phyloP scores from a whole-genome alignment of 2,113 vertebrate species.

The Pseudolaguvia tuberculata region DNA sequence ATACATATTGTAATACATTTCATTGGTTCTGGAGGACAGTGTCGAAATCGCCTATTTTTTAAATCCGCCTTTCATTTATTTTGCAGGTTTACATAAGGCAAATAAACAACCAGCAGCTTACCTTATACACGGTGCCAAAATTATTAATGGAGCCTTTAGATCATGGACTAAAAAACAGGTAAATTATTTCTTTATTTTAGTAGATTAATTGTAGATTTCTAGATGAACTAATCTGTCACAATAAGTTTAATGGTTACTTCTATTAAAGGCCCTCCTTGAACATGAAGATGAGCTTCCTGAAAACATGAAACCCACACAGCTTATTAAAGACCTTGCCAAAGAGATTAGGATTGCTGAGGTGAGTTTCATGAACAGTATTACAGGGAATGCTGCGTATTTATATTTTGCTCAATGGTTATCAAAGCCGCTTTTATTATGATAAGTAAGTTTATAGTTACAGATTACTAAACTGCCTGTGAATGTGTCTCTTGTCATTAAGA shows the following conservation, averaged over 20 bases:
- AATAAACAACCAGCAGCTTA: conserved; percentile 88
- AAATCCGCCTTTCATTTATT: conserved; percentile 9
- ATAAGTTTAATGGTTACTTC: conserved; percentile 12
- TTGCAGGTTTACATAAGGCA: conserved; percentile 89
- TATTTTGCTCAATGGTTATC: neutral
- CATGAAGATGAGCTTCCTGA: conserved; percentile 98
- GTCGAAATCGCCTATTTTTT: neutral
- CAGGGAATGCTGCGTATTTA: neutral
- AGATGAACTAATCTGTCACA: neutral
- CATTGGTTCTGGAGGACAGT: neutral
- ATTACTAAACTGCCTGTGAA: neutral
- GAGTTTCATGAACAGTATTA: conserved; percentile 36
- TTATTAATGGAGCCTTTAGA: conserved; percentile 96
- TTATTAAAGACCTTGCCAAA: conserved; percentile 98
- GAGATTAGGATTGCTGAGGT: conserved; percentile 98
- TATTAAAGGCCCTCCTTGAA: conserved; percentile 84
- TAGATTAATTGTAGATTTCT: neutral
- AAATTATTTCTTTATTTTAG: conserved; percentile 10
- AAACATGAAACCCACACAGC: conserved; percentile 95
- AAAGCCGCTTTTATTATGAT: neutral
- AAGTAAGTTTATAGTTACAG: neutral
- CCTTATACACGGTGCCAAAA: conserved; percentile 94
- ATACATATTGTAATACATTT: neutral
- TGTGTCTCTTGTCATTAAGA: conserved; percentile 63
- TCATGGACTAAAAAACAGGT: conserved; percentile 99